Conservation (phyloP, 2,113 vertebrate species). For the Silurus meridionalis region DNA sequence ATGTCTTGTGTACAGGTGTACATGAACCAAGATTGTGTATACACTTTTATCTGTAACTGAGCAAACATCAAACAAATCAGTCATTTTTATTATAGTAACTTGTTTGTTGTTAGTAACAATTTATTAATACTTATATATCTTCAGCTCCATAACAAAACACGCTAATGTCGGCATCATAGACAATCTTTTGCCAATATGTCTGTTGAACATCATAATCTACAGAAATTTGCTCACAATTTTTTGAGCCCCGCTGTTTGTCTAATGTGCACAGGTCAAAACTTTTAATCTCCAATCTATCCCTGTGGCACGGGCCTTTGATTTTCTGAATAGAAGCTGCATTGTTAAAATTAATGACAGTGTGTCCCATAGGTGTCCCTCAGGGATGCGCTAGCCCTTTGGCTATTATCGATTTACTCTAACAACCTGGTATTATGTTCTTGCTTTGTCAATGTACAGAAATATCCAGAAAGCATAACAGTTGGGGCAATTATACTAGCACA, state of each 20-base stretch:
- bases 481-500: conserved; percentile 21
- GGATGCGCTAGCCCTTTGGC: conserved; percentile 11
- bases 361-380: conserved; percentile 24
- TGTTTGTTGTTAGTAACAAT: neutral
- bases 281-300: conserved; percentile 14
- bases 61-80: neutral
- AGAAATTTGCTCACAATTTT: conserved; percentile 3
- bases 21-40: neutral
- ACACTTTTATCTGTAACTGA: neutral
- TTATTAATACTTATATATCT: neutral
- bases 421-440: neutral
- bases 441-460: conserved; percentile 21
- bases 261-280: neutral
- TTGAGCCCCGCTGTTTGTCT: neutral
- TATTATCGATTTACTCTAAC: conserved; percentile 35
- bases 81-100: neutral
- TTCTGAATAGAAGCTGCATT: conserved; percentile 12
- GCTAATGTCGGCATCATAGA: neutral
- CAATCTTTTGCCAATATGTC: no score
- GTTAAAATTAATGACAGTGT: conserved; percentile 5
- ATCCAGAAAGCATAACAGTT: neutral
- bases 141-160: neutral
- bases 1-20: neutral
- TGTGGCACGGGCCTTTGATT: conserved; percentile 12
- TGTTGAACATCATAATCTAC: conserved; percentile 1